phyloP scores from a whole-genome alignment of 2,113 vertebrate genomes.

The Ceyx cyanopectus region DNA sequence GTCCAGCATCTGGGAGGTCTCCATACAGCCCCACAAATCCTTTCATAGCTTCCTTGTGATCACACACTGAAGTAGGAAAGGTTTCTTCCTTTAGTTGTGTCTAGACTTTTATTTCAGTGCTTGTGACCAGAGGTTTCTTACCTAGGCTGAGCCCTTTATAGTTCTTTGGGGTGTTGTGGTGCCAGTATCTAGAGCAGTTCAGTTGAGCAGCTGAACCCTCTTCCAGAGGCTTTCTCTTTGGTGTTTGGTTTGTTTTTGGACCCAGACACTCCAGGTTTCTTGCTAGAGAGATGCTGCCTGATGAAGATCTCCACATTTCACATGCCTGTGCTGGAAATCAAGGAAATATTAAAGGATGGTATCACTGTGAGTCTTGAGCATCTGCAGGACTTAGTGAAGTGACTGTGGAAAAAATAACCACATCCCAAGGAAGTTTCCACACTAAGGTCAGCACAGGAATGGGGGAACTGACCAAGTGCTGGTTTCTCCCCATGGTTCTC shows the following conservation, averaged over 20 bases:
- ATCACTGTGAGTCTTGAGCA: background rate
- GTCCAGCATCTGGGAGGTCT: conserved; percentile 14
- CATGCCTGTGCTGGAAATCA: background rate
- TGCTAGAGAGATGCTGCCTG: background rate
- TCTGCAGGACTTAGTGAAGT: background rate
- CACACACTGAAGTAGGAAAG: background rate
- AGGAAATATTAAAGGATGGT: background rate
- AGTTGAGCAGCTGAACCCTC: background rate
- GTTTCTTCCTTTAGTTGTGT: conserved; percentile 33
- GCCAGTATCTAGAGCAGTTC: background rate
- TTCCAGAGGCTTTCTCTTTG: background rate
- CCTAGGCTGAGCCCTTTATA: background rate
- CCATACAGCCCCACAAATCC: background rate
- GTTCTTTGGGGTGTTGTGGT: background rate
- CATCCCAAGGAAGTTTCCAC: background rate
- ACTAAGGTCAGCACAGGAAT: background rate
- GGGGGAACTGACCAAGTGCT: background rate
- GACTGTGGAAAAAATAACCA: background rate
- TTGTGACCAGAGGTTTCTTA: background rate
- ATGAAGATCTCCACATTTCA: background rate
- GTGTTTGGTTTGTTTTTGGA: background rate
- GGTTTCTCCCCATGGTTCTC: background rate
- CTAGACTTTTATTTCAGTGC: conserved; percentile 1
- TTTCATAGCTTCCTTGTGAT: conserved; percentile 18
- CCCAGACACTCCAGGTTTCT: background rate